Evolutionary conservation across 53 echinoderm and acorn worm species (phyloP).

Genomic region (Mesocentrotus franciscanus): DNA sequence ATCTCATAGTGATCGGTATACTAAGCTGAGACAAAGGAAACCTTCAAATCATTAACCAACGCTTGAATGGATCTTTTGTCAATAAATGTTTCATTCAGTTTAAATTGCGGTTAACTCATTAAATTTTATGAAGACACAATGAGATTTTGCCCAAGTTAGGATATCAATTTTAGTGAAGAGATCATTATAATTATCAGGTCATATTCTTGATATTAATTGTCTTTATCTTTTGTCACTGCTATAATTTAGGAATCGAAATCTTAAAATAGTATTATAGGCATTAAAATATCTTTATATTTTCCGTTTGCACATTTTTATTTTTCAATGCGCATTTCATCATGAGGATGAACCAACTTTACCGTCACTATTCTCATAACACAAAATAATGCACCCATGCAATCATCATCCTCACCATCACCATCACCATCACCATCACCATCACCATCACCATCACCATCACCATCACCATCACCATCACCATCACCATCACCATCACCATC

Average conservation of each 20-base stretch:
- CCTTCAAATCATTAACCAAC: background rate
- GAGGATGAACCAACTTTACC: too few species aligned
- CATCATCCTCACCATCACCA: too few species aligned
- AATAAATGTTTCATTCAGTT: background rate
- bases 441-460: too few species aligned
- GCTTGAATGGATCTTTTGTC: constrained; percentile 5
- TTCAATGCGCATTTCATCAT: too few species aligned
- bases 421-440: too few species aligned
- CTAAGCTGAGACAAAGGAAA: background rate
- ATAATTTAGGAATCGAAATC: too few species aligned
- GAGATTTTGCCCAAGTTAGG: background rate
- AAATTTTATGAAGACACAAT: background rate
- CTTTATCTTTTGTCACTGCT: background rate
- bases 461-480: background rate
- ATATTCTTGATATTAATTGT: background rate
- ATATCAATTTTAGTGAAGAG: too few species aligned
- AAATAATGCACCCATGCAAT: too few species aligned
- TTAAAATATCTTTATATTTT: too few species aligned
- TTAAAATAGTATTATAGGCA: too few species aligned
- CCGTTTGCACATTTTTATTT: too few species aligned
- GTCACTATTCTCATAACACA: too few species aligned
- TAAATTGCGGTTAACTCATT: background rate
- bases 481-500: background rate
- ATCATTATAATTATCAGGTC: background rate
- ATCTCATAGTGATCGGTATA: background rate